These are phyloP conservation scores for Montipora foliosa DNA, from an alignment of 64 coral and sea anemone species.

Conservation along the genomic window DNA sequence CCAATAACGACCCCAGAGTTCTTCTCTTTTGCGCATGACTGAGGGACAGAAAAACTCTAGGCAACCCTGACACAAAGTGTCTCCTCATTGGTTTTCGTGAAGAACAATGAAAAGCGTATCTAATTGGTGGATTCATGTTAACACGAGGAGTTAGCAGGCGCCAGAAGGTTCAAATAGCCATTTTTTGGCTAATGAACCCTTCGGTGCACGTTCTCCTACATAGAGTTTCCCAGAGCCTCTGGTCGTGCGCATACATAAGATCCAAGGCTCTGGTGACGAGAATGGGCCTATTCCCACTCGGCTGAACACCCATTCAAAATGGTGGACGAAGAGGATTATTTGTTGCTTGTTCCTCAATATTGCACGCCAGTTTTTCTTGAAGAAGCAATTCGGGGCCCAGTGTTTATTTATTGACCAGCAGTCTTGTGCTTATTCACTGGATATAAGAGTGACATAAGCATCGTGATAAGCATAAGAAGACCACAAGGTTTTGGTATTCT, in stretches of 20 bases:
- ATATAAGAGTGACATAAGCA: background rate
- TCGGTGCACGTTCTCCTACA: background rate
- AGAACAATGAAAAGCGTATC: too few species aligned
- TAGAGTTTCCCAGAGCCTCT: background rate
- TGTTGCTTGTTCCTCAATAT: background rate
- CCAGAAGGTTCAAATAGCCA: too few species aligned
- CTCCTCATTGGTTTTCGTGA: too few species aligned
- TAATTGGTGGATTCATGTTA: too few species aligned
- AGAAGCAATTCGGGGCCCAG: background rate
- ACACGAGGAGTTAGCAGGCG: too few species aligned
- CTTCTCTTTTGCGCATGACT: too few species aligned
- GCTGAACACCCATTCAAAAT: background rate
- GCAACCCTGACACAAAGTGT: too few species aligned
- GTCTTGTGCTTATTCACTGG: background rate
- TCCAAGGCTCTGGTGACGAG: too few species aligned
- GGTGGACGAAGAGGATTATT: background rate
- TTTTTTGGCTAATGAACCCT: too few species aligned
- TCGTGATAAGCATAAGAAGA: background rate
- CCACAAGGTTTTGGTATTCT: conserved; percentile 1
- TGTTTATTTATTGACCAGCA: background rate
- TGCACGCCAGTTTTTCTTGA: conserved; percentile 25
- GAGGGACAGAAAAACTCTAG: background rate
- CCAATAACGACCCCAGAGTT: background rate
- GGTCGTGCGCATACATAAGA: too few species aligned
- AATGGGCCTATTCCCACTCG: background rate